A percentile compares a stretch with the other conserved stretches of the same genome.
phyloP scores from a whole-genome alignment of 2,888 invertebrate genomes.

The Silvanus unidentatus region DNA sequence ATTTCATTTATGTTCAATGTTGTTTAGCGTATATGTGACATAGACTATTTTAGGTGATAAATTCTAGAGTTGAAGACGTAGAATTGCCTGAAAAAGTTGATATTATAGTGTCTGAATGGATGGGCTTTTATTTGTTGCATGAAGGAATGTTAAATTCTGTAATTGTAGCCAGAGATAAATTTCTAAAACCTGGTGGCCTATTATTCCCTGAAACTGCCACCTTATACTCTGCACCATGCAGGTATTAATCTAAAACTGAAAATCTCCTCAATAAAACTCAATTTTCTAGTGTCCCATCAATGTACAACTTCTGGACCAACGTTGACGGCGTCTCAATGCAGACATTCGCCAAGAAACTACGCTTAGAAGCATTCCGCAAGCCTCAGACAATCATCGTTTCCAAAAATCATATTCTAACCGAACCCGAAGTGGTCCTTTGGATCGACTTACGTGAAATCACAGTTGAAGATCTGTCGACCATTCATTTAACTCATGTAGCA shows the following conservation, averaged over 20 bases:
- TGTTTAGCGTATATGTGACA: not conserved
- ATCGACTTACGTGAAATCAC: constrained; percentile 61
- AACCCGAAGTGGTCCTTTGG: constrained; percentile 60
- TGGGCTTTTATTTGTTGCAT: constrained; percentile 93
- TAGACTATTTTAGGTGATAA: constrained; percentile 55
- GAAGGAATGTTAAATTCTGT: constrained; percentile 95
- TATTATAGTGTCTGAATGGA: constrained; percentile 94
- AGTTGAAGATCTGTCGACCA: constrained; percentile 54
- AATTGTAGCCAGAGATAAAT: constrained; percentile 72
- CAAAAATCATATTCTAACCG: constrained; percentile 55
- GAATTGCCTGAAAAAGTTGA: constrained; percentile 69
- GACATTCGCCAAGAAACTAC: constrained; percentile 56
- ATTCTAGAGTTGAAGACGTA: constrained; percentile 73
- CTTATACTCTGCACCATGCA: constrained; percentile 58
- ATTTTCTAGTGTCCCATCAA: constrained; percentile 53
- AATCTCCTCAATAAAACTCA: not conserved
- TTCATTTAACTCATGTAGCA: constrained; percentile 57
- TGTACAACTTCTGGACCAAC: constrained; percentile 70
- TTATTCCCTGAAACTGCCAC: constrained; percentile 73
- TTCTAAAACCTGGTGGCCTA: constrained; percentile 64
- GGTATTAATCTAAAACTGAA: constrained; percentile 32
- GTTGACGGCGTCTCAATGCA: constrained; percentile 77
- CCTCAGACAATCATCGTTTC: constrained; percentile 60
- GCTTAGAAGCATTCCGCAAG: constrained; percentile 56
- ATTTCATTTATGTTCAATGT: not conserved